Evolutionary conservation across 2,797 vertebrate species (phyloP).

Genomic region (Amphiprion clarkii): DNA sequence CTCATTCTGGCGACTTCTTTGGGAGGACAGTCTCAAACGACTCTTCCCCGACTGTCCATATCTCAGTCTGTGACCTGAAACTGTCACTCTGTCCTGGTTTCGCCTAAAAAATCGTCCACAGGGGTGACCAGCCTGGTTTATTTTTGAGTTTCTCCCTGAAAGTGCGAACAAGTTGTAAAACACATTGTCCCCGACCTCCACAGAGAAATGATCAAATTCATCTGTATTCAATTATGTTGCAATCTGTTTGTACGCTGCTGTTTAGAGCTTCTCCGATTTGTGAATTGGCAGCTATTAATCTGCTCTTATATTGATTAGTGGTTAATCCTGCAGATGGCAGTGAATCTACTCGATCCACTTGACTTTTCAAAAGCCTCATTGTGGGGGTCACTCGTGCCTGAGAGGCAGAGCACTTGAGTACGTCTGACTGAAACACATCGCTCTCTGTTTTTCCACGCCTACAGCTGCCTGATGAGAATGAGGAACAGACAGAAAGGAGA

Average conservation of each 20-base stretch:
- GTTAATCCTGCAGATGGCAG: conserved; percentile 63
- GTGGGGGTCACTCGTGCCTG: conserved; percentile 67
- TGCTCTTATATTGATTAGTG: conserved; percentile 62
- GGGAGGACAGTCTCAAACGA: not conserved
- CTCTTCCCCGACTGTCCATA: conserved; percentile 22
- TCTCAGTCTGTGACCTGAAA: conserved; percentile 44
- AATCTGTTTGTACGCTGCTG: not conserved
- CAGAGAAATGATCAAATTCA: too few species aligned
- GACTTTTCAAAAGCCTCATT: conserved; percentile 78
- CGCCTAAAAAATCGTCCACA: not conserved
- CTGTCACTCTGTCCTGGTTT: conserved; percentile 40
- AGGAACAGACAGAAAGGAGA: conserved; percentile 9
- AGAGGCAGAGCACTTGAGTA: conserved; percentile 70
- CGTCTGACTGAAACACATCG: conserved; percentile 60
- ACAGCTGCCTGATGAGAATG: conserved; percentile 34
- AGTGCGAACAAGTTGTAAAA: not conserved
- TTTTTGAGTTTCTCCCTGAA: not conserved
- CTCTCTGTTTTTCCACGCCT: conserved; percentile 61
- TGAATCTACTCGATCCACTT: conserved; percentile 72
- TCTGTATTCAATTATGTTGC: too few species aligned
- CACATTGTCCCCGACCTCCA: not conserved
- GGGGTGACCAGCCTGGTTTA: not conserved
- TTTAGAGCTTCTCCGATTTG: not conserved
- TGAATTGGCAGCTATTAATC: conserved; percentile 49
- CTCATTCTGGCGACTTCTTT: conserved; percentile 15